Percentiles rank a stretch among this genome's conserved stretches.
Conservation (phyloP, 2,797 vertebrate genomes). For the Melanotaenia trifasciata region DNA sequence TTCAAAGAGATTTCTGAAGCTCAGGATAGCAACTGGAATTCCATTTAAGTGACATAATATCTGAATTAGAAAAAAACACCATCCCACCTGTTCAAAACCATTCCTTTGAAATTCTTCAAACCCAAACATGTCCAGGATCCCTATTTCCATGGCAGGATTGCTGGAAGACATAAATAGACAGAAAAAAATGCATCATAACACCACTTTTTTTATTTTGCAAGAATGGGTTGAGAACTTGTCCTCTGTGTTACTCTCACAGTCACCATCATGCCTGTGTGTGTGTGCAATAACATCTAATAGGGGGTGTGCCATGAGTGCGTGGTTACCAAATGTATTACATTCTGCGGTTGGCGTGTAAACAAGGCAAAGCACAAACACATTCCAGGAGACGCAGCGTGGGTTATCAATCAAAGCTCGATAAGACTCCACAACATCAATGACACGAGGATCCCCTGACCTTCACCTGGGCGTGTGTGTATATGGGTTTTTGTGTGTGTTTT, state of each 20-base stretch:
- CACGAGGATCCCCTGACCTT: conserved; percentile 54
- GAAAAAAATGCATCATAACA: conserved; percentile 1
- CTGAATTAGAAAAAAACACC: conserved; percentile 6
- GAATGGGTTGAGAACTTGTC: conserved; percentile 3
- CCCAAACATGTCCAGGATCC: conserved; percentile 94
- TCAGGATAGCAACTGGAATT: conserved; percentile 2
- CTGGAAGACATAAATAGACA: conserved; percentile 70
- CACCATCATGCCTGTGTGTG: conserved; percentile 12
- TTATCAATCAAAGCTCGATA: conserved; percentile 58
- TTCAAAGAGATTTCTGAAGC: conserved; percentile 25
- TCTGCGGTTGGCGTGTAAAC: conserved; percentile 56
- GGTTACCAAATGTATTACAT: conserved; percentile 52
- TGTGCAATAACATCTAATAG: conserved; percentile 32
- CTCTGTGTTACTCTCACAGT: conserved; percentile 13
- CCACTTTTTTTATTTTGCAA: background rate
- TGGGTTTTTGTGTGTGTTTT: conserved; percentile 15
- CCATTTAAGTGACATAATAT: conserved; percentile 7
- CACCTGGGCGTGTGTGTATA: conserved; percentile 26
- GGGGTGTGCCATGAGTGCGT: conserved; percentile 41
- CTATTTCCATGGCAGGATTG: conserved; percentile 87
- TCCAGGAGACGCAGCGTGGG: conserved; percentile 45
- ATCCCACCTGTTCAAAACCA: conserved; percentile 91
- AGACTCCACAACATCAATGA: conserved; percentile 57
- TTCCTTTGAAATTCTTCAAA: conserved; percentile 95
- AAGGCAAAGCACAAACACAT: conserved; percentile 69